Evolutionary conservation across 2,113 vertebrate species (phyloP), one percentile per base, ranked within the genome.

Genomic region (Donacobius atricapilla): DNA sequence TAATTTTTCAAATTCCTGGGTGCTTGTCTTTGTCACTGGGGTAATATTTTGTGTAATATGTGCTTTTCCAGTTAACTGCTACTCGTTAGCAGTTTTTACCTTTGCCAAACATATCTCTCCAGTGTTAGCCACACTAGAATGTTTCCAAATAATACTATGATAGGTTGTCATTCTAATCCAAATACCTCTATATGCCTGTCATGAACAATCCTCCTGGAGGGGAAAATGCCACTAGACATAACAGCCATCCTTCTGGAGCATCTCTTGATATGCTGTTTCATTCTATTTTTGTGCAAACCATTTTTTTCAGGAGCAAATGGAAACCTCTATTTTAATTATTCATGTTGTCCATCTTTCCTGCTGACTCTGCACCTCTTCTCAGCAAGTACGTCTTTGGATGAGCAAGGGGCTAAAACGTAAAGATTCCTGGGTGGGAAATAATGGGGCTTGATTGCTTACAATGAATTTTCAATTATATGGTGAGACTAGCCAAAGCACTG

Each of bases 291-390:
- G 58, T 77, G 82, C 48, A 94, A 87, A 87, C 24, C 25, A 48
- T 65, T 90, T 89, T 86, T 47, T 90, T 75, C 65, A 53, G 65
- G n/a, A 63, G 60, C 60, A 84, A 95, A 89, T 60, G 37, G 66
- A 51, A 91, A 89, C 51, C 57, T 89, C 57, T 54, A 10, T 82
- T 89, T 93, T 64, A 94, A 94, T 92, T 91, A 95, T 95, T 89
- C 37, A 87, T 24, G 12, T 64, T 77, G 60, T 51, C 89, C 65
- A 30, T 77, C 71, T 92, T 65, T 66, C 51, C 71, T 79, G 56
- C 89, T 78, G 80, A 87, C 51, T 93, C 54, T 56, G 72, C 72
- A 84, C 83, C 48, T 89, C 77, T 75, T 25, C 56, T 44, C 30
- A 84, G 91, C 68, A 73, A 87, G 58, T 39, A 7, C 23, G 17